Percentiles rank a stretch among this genome's conserved stretches.
These are phyloP conservation scores for Eurosta solidaginis DNA, from an alignment of 1,140 invertebrate species.

Conservation along the genomic window DNA sequence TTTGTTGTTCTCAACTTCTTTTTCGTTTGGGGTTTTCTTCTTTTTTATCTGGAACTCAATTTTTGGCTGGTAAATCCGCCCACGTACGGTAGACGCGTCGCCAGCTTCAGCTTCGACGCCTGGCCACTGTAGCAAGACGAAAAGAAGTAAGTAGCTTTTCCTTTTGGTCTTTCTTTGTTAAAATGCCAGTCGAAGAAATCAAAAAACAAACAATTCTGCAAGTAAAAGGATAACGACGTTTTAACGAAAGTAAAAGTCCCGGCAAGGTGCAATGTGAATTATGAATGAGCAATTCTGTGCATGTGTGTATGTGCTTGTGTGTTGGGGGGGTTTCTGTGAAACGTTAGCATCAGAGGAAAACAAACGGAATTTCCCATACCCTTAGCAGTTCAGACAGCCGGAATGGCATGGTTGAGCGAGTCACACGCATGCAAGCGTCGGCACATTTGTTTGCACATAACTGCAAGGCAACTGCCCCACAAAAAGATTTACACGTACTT, in stretches of 20 bases:
- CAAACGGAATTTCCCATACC: background rate
- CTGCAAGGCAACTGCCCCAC: background rate
- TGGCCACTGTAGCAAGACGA: conserved; percentile 13
- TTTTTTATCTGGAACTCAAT: conserved; percentile 27
- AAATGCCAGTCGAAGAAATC: conserved; percentile 3
- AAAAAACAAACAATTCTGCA: conserved; percentile 6
- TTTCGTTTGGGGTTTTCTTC: conserved; percentile 29
- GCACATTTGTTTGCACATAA: background rate
- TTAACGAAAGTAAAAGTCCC: conserved; percentile 7
- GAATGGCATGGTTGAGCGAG: background rate
- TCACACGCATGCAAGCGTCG: background rate
- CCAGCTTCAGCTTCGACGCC: conserved; percentile 1
- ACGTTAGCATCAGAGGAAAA: background rate
- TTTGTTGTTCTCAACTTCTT: background rate
- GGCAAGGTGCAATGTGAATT: background rate
- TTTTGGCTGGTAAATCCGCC: conserved; percentile 24
- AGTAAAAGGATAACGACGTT: conserved; percentile 3
- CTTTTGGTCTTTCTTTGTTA: conserved; percentile 38
- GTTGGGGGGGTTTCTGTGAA: background rate
- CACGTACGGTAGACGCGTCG: background rate
- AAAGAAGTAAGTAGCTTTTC: conserved; percentile 41
- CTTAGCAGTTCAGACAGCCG: background rate
- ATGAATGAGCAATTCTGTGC: background rate
- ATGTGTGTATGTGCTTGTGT: background rate
- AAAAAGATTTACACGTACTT: conserved; percentile 9